phyloP scores from a whole-genome alignment of 2,113 vertebrate species.

The Phoxinus phoxinus region DNA sequence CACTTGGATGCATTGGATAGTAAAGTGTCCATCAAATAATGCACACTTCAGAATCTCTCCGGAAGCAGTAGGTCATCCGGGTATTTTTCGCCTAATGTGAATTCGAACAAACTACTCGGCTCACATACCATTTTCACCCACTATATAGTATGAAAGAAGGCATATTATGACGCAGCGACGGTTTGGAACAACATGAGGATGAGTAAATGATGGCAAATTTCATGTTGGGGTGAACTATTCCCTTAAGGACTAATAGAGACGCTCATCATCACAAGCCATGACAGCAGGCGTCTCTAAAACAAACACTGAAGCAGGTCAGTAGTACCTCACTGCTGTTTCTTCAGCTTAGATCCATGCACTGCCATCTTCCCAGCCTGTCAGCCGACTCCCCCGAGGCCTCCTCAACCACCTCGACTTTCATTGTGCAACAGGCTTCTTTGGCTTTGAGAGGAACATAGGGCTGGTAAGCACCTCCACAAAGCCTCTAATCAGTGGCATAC shows the following conservation, averaged over 20 bases:
- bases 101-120: too few species aligned
- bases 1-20: too few species aligned
- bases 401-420: slow-evolving; percentile 54
- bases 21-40: too few species aligned
- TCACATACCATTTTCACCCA: too few species aligned
- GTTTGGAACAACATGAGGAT: neutral
- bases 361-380: slow-evolving; percentile 42
- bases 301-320: slow-evolving; percentile 44
- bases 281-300: slow-evolving; percentile 52
- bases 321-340: neutral
- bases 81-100: too few species aligned
- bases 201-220: neutral
- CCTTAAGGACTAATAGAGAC: neutral
- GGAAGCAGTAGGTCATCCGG: too few species aligned
- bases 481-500: slow-evolving; percentile 52
- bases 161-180: too few species aligned
- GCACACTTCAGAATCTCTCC: too few species aligned
- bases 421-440: slow-evolving; percentile 43
- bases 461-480: slow-evolving; percentile 39
- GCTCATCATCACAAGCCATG: neutral
- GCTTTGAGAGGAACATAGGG: slow-evolving; percentile 50
- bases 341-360: slow-evolving; percentile 42
- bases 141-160: too few species aligned
- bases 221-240: neutral
- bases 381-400: slow-evolving; percentile 31